Evolutionary conservation across 2,888 invertebrate species (phyloP), one percentile per base, ranked within the genome.

Genomic region (Lomographa bimaculata): DNA sequence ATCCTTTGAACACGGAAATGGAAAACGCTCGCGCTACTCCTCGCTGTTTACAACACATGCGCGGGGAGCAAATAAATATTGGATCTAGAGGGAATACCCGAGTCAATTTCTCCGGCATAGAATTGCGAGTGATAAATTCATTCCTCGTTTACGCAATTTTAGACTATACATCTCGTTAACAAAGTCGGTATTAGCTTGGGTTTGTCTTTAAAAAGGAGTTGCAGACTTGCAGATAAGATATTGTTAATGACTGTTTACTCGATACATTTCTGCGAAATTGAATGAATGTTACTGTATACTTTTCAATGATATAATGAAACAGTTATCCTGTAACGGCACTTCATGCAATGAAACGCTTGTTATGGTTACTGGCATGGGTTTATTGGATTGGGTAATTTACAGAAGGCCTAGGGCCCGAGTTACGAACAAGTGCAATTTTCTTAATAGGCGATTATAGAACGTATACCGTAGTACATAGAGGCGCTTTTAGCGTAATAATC

Each of bases 31-130:
- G 42, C 40, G 39, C 42, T 37, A 42, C 36, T 29, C 25, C 28
- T 37, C 46, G 42, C 49, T 50, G 35, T 50, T 47, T 45, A 47
- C 42, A 39, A 45, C 29, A 43, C 24, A 32, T 33, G 47, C 46
- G 36, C 43, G 38, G 40, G 33, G 52, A 52, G 50, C 53, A 62
- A 62, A 70, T 71, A 66, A 71, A 74, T 67, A 70, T 69, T 64
- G 67, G 54, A 70, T 65, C 66, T 53, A 54, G 59, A 69, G 77
- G 77, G 75, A 79, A 78, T 78, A 69, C 77, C 74, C 76, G 69
- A 74, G 71, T 75, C 69, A 64, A 75, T 79, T 77, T 71, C 69
- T 69, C 65, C 53, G 57, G 57, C 59, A 67, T 60, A 61, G 72
- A 67, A 71, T 69, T 71, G 64, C 68, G 67, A 64, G 65, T 69